phyloP scores from a whole-genome alignment of 2,888 invertebrate species.

The Molorchus minor region DNA sequence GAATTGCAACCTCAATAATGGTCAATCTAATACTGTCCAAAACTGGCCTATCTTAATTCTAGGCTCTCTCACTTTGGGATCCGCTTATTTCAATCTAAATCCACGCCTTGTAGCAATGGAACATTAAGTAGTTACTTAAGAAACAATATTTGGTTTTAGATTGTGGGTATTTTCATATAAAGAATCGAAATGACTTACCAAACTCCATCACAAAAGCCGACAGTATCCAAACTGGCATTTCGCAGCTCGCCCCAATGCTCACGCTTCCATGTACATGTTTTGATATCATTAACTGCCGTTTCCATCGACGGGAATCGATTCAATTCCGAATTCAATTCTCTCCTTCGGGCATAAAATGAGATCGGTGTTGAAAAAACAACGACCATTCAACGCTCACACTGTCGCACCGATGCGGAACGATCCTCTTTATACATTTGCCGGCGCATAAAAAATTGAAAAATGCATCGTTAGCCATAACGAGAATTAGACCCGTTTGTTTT shows the following conservation, averaged over 20 bases:
- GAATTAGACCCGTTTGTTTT: slow-evolving; percentile 15
- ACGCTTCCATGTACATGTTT: slow-evolving; percentile 24
- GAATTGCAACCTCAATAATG: too few relatives aligned
- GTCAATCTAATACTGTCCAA: too few relatives aligned
- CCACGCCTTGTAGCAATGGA: too few relatives aligned
- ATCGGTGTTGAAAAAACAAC: slow-evolving; percentile 16
- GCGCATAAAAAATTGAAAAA: slow-evolving; percentile 12
- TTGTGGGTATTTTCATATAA: too few relatives aligned
- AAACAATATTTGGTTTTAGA: too few relatives aligned
- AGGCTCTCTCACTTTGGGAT: too few relatives aligned
- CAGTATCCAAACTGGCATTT: slow-evolving; percentile 11
- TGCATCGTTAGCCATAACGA: slow-evolving; percentile 15
- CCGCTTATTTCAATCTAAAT: too few relatives aligned
- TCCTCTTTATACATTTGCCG: slow-evolving; percentile 10
- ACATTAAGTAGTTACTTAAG: too few relatives aligned
- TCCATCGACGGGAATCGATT: slow-evolving; percentile 27
- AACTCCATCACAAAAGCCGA: too few relatives aligned
- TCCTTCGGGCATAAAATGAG: slow-evolving; percentile 19
- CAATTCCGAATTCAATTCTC: slow-evolving; percentile 28
- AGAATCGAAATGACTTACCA: too few relatives aligned
- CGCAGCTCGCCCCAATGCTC: slow-evolving; percentile 22
- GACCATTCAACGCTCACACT: slow-evolving; percentile 3
- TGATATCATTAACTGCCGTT: slow-evolving; percentile 25
- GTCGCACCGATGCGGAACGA: slow-evolving; percentile 16
- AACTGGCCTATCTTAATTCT: too few relatives aligned